Evolutionary conservation across 2,113 vertebrate genomes (phyloP).

Genomic region (Opisthocomus hoazin): DNA sequence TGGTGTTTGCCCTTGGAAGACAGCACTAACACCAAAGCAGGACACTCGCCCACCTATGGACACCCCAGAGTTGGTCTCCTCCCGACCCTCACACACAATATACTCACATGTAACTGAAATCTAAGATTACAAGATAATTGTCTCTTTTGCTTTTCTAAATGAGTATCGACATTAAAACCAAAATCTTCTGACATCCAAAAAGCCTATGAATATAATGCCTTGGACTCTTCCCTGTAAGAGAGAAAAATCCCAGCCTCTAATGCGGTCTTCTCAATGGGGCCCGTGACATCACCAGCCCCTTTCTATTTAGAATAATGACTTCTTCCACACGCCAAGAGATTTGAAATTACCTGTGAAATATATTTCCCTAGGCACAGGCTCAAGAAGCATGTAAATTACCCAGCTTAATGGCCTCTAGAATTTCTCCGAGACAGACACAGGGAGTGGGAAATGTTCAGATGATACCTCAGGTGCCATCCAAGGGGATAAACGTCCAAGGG

Average conservation of each 20-base stretch:
- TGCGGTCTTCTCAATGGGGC: constrained; percentile 9
- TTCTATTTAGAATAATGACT: constrained; percentile 72
- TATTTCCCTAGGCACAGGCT: constrained; percentile 69
- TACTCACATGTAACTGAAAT: neutral
- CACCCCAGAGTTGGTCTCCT: neutral
- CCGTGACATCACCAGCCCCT: constrained; percentile 34
- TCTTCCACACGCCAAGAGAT: constrained; percentile 69
- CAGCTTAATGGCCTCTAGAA: constrained; percentile 69
- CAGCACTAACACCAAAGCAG: neutral
- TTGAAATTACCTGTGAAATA: constrained; percentile 81
- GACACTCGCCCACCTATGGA: neutral
- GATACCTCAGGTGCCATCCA: neutral
- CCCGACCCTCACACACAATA: neutral
- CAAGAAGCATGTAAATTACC: constrained; percentile 73
- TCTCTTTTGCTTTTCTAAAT: neutral
- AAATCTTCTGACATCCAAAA: neutral
- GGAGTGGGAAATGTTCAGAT: constrained; percentile 28
- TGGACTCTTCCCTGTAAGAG: neutral
- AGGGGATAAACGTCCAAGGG: neutral
- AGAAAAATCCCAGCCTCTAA: constrained; percentile 30
- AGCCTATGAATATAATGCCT: neutral
- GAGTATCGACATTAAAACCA: neutral
- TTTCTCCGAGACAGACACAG: neutral
- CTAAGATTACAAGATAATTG: neutral
- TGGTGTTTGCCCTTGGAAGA: neutral